These are phyloP conservation scores for Isichthys henryi DNA, from an alignment of 2,113 vertebrate genomes.

Conservation along the genomic window DNA sequence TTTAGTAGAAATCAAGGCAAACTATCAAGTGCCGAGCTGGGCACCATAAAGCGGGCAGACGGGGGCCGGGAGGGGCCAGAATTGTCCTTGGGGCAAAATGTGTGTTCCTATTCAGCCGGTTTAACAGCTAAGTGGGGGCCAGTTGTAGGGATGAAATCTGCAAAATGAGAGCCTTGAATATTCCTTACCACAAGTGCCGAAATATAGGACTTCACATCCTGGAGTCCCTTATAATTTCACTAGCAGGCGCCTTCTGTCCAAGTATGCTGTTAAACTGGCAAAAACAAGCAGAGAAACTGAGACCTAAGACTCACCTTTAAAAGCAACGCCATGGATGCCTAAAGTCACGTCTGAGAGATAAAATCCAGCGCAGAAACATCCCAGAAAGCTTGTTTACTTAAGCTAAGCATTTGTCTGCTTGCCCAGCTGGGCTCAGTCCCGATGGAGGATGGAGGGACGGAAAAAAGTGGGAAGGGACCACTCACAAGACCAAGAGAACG, in stretches of 20 bases:
- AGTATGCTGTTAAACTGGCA: background rate
- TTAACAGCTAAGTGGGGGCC: background rate
- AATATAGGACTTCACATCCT: background rate
- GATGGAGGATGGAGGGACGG: background rate
- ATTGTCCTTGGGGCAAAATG: background rate
- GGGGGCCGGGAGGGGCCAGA: background rate
- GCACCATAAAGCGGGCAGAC: background rate
- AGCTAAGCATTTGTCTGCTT: background rate
- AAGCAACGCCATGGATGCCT: background rate
- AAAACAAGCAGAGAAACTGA: background rate
- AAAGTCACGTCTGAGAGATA: background rate
- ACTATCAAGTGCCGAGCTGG: background rate
- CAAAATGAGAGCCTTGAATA: background rate
- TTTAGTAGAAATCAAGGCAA: background rate
- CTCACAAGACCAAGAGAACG: background rate
- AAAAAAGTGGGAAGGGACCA: background rate
- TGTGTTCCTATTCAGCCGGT: background rate
- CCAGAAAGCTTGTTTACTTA: background rate
- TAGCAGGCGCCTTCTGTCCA: background rate
- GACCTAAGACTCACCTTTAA: background rate
- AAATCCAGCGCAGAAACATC: background rate
- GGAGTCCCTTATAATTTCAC: background rate
- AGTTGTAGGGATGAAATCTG: background rate
- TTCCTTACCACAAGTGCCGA: background rate
- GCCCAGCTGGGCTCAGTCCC: background rate